Evolutionary conservation across 2,888 invertebrate species (phyloP).

Genomic region (Diplolepis rosae): DNA sequence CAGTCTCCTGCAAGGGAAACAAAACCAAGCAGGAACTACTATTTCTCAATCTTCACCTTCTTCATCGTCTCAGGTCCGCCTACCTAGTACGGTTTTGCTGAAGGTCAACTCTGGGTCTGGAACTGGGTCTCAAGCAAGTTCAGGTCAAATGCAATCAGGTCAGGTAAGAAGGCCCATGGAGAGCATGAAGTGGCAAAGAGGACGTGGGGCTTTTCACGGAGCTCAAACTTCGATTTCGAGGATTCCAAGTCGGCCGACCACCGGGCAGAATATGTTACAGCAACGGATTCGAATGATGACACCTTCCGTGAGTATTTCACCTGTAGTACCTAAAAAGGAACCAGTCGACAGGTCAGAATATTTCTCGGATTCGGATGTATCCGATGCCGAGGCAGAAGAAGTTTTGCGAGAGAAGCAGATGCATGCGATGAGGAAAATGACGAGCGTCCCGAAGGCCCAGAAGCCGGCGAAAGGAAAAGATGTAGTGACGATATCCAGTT

Average conservation of each 20-base stretch:
- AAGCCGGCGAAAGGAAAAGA: slow-evolving; percentile 73
- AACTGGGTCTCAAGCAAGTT: slow-evolving; percentile 42
- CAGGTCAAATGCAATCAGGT: slow-evolving; percentile 55
- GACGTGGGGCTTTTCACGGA: slow-evolving; percentile 60
- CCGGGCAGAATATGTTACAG: slow-evolving; percentile 60
- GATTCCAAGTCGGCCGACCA: slow-evolving; percentile 65
- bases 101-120: slow-evolving; percentile 66
- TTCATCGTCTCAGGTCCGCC: slow-evolving; percentile 63
- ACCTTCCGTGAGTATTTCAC: slow-evolving; percentile 75
- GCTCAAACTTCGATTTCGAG: slow-evolving; percentile 24
- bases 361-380: slow-evolving; percentile 70
- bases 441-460: slow-evolving; percentile 47
- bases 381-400: slow-evolving; percentile 67
- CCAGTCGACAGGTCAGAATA: slow-evolving; percentile 66
- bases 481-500: slow-evolving; percentile 85
- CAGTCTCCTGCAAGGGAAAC: slow-evolving; percentile 83
- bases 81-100: slow-evolving; percentile 69
- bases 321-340: slow-evolving; percentile 72
- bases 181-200: slow-evolving; percentile 68
- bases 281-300: slow-evolving; percentile 74
- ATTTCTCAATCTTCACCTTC: slow-evolving; percentile 63
- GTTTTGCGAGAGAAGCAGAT: slow-evolving; percentile 64
- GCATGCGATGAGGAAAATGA: slow-evolving; percentile 58
- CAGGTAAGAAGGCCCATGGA: slow-evolving; percentile 64
- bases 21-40: slow-evolving; percentile 64